A percentile compares a stretch with the other conserved stretches of the same genome.
These are phyloP conservation scores for Lamellibrachia columna DNA, from an alignment of 2,888 invertebrate genomes.

Conservation along the genomic window DNA sequence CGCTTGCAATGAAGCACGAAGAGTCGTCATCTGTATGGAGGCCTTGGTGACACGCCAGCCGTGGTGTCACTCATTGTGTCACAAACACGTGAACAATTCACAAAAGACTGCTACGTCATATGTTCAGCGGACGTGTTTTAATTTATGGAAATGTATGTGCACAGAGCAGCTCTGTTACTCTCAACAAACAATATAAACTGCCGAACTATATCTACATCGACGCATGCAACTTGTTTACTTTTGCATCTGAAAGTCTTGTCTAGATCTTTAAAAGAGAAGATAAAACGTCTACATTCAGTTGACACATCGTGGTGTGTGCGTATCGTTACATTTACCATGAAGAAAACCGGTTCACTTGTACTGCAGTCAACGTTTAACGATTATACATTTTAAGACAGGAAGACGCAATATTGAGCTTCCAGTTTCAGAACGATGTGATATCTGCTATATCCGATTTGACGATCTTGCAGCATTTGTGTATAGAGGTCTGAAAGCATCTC, in stretches of 20 bases:
- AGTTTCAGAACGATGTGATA: conserved; percentile 21
- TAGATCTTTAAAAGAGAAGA: background rate
- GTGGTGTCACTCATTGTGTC: conserved; percentile 19
- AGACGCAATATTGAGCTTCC: background rate
- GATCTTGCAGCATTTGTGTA: background rate
- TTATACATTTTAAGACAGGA: background rate
- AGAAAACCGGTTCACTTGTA: background rate
- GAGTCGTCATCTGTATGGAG: background rate
- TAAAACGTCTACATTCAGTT: no score
- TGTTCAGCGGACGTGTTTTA: conserved; percentile 22
- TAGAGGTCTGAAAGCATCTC: background rate
- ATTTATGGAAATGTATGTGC: conserved; percentile 14
- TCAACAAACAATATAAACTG: background rate
- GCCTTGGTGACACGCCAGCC: conserved; percentile 13
- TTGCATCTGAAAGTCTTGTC: background rate
- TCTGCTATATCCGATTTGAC: conserved; percentile 22
- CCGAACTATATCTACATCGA: background rate
- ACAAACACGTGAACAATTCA: conserved; percentile 22
- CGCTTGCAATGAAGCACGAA: background rate
- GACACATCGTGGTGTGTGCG: no score
- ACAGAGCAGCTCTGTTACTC: background rate
- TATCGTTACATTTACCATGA: background rate
- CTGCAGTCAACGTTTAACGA: background rate
- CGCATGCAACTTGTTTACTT: background rate
- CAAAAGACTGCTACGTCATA: conserved; percentile 20